These are phyloP conservation scores for Hepsetus odoe DNA, from an alignment of 2,113 vertebrate species.

Conservation along the genomic window DNA sequence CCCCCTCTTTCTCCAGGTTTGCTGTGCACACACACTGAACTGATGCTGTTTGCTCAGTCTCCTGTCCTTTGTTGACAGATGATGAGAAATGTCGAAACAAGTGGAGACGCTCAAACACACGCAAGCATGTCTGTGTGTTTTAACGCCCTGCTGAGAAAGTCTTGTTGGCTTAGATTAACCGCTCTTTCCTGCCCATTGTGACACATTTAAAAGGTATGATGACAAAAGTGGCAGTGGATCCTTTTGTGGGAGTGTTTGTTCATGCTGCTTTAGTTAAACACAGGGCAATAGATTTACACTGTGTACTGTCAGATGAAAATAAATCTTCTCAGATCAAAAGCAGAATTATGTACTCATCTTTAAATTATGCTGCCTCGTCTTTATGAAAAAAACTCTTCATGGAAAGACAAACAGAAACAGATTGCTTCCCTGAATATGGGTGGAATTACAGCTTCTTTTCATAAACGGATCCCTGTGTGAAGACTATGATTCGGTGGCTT, in stretches of 20 bases:
- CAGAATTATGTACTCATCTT: conserved; percentile 38
- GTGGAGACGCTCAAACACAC: conserved; percentile 48
- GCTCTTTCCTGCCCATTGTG: conserved; percentile 24
- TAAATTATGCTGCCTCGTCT: conserved; percentile 17
- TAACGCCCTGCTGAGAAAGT: neutral
- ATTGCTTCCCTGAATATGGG: conserved; percentile 5
- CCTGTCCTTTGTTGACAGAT: conserved; percentile 66
- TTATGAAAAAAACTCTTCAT: conserved; percentile 19
- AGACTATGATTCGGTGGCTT: no score
- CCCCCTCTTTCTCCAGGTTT: conserved; percentile 58
- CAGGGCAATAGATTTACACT: conserved; percentile 4
- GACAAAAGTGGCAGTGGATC: conserved; percentile 32
- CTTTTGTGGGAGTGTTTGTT: conserved; percentile 22
- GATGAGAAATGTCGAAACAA: conserved; percentile 62
- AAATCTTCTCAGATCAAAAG: conserved; percentile 32
- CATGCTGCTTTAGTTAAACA: conserved; percentile 33
- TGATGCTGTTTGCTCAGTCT: conserved; percentile 67
- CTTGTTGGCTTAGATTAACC: conserved; percentile 27
- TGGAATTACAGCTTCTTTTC: neutral
- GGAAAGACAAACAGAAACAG: conserved; percentile 29
- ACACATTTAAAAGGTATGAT: conserved; percentile 37
- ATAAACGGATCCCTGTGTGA: conserved; percentile 1
- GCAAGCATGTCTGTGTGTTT: conserved; percentile 40
- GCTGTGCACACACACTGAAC: conserved; percentile 72
- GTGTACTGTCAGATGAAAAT: conserved; percentile 32